A percentile compares a stretch with the other conserved stretches of the same genome.
Evolutionary conservation across 1,140 invertebrate species (phyloP).

Genomic region (Formica selysi): DNA sequence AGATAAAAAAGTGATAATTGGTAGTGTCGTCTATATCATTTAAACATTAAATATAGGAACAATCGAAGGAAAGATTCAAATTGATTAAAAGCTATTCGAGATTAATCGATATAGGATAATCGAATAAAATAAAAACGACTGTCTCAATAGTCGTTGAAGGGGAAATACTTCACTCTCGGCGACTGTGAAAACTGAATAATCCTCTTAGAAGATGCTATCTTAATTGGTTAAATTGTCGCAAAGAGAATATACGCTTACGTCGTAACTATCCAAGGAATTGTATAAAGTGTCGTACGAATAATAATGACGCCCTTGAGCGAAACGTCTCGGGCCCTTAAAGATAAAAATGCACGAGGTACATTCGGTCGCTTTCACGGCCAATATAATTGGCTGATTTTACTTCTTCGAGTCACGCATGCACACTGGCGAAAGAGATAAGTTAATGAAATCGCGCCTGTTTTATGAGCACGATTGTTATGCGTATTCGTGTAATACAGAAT

Average conservation of each 20-base stretch:
- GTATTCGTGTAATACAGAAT: conserved; percentile 75
- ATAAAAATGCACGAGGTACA: conserved; percentile 55
- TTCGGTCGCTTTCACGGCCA: conserved; percentile 41
- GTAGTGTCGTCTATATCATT: conserved; percentile 50
- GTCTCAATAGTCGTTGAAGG: conserved; percentile 34
- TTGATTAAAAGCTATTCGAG: conserved; percentile 47
- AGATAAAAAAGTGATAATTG: conserved; percentile 54
- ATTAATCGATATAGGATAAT: conserved; percentile 51
- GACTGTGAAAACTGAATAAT: conserved; percentile 53
- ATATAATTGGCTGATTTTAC: conserved; percentile 80
- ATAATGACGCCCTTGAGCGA: conserved; percentile 60
- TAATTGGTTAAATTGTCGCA: conserved; percentile 63
- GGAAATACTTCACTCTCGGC: conserved; percentile 38
- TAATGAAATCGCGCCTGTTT: conserved; percentile 84
- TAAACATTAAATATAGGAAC: conserved; percentile 32
- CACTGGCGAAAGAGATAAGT: conserved; percentile 78
- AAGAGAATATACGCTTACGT: conserved; percentile 48
- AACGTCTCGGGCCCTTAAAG: conserved; percentile 18
- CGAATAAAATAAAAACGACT: conserved; percentile 30
- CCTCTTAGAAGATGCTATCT: conserved; percentile 55
- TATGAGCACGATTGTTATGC: conserved; percentile 81
- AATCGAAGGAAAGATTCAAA: conserved; percentile 18
- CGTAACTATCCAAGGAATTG: conserved; percentile 50
- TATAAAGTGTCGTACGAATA: conserved; percentile 64
- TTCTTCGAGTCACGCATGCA: conserved; percentile 81